A percentile compares a stretch with the other conserved stretches of the same genome.
These are phyloP conservation scores for Herminia tarsipennalis DNA, from an alignment of 2,888 invertebrate species.

Conservation along the genomic window DNA sequence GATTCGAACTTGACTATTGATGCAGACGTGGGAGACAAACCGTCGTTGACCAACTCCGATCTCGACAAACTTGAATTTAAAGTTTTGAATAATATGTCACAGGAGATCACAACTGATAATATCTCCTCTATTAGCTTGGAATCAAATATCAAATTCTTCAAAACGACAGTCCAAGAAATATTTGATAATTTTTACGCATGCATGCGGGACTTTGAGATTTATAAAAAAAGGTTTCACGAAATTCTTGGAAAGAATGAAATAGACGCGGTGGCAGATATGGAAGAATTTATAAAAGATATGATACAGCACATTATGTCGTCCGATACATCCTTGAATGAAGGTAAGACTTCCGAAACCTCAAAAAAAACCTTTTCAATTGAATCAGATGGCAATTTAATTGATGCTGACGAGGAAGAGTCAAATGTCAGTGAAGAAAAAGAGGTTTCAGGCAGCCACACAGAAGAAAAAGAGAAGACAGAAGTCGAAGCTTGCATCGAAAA, in stretches of 20 bases:
- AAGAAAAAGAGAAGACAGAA: too few species aligned
- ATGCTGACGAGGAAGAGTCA: not conserved
- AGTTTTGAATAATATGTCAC: slow-evolving; percentile 61
- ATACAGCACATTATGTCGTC: slow-evolving; percentile 69
- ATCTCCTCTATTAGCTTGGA: slow-evolving; percentile 58
- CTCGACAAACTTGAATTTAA: slow-evolving; percentile 65
- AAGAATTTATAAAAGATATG: slow-evolving; percentile 73
- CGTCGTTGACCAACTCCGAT: slow-evolving; percentile 62
- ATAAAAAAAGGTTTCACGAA: slow-evolving; percentile 68
- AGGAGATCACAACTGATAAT: slow-evolving; percentile 60
- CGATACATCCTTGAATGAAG: slow-evolving; percentile 48
- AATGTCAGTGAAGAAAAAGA: slow-evolving; percentile 11
- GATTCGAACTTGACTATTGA: slow-evolving; percentile 52
- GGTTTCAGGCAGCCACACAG: slow-evolving; percentile 17
- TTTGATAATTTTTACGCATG: slow-evolving; percentile 69
- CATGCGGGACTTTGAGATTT: slow-evolving; percentile 69
- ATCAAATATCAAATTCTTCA: slow-evolving; percentile 71
- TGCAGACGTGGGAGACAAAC: slow-evolving; percentile 26
- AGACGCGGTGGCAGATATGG: slow-evolving; percentile 66
- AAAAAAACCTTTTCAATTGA: too few species aligned
- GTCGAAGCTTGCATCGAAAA: slow-evolving; percentile 67
- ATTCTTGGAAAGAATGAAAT: slow-evolving; percentile 64
- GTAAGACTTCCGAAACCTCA: slow-evolving; percentile 17
- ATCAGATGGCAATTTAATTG: not conserved
- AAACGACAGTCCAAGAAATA: slow-evolving; percentile 69